phyloP scores from a whole-genome alignment of 1,140 invertebrate genomes.

The Achatina immaculata region DNA sequence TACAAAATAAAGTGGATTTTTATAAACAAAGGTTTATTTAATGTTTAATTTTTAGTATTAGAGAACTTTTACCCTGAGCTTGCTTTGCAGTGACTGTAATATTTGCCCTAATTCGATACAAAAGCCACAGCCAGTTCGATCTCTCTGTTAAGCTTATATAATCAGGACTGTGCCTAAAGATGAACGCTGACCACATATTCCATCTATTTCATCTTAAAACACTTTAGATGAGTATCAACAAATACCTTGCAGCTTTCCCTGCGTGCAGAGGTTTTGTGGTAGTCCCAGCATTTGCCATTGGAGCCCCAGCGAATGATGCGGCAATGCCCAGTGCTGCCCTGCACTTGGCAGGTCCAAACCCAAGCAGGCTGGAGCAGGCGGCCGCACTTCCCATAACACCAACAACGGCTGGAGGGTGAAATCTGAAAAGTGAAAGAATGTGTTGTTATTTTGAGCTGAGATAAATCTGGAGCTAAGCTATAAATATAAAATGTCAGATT shows the following conservation, averaged over 20 bases:
- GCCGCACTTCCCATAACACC: slow-evolving; percentile 64
- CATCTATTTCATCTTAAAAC: too few species aligned
- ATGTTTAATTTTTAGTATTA: too few species aligned
- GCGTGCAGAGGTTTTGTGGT: slow-evolving; percentile 61
- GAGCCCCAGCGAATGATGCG: slow-evolving; percentile 61
- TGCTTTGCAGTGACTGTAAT: too few species aligned
- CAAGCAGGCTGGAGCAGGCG: slow-evolving; percentile 54
- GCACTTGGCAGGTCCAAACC: slow-evolving; percentile 47
- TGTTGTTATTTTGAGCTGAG: background rate
- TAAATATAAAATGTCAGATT: background rate
- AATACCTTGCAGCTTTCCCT: slow-evolving; percentile 57
- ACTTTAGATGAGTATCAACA: too few species aligned
- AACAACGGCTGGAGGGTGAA: slow-evolving; percentile 63
- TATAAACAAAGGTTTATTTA: too few species aligned
- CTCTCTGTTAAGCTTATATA: too few species aligned
- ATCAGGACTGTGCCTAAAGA: too few species aligned
- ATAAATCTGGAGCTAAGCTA: background rate
- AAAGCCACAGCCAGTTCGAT: too few species aligned
- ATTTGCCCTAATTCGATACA: too few species aligned
- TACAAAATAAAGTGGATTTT: too few species aligned
- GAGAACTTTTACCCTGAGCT: too few species aligned
- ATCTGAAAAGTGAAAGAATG: slow-evolving; percentile 45
- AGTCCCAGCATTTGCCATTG: slow-evolving; percentile 65
- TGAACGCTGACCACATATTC: too few species aligned
- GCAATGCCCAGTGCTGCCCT: slow-evolving; percentile 59